These are phyloP conservation scores for Pimpla rufipes DNA, from an alignment of 2,888 invertebrate genomes.

Conservation along the genomic window DNA sequence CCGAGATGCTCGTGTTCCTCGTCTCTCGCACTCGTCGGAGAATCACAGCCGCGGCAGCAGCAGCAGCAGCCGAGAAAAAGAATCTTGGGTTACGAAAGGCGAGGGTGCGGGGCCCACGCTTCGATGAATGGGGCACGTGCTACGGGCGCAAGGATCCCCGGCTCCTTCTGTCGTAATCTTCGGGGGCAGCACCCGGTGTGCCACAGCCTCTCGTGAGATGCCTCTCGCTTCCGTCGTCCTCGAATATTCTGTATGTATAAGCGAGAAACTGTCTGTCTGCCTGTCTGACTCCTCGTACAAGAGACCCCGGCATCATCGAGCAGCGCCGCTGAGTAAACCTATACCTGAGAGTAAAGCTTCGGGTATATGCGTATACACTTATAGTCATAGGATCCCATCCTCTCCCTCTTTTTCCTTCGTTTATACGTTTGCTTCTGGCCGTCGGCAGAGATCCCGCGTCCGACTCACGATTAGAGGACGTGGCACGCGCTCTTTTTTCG, in stretches of 20 bases:
- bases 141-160: constrained; percentile 69
- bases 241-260: constrained; percentile 33
- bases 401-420: constrained; percentile 37
- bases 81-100: constrained; percentile 70
- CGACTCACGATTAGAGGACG: constrained; percentile 55
- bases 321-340: constrained; percentile 59
- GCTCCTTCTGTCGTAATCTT: constrained; percentile 65
- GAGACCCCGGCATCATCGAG: neutral
- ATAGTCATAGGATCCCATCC: constrained; percentile 31
- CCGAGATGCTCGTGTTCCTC: constrained; percentile 34
- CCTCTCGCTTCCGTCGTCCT: constrained; percentile 41
- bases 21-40: constrained; percentile 38
- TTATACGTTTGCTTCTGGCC: constrained; percentile 58
- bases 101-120: constrained; percentile 78
- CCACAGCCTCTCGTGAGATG: constrained; percentile 28
- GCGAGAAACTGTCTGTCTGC: constrained; percentile 62
- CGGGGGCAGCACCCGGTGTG: constrained; percentile 39
- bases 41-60: neutral
- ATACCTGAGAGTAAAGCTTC: constrained; percentile 52
- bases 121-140: constrained; percentile 83
- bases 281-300: constrained; percentile 25
- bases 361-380: constrained; percentile 18
- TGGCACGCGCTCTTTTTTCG: constrained; percentile 51
- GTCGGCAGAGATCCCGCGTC: constrained; percentile 47
- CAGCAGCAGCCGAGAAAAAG: constrained; percentile 9